Conservation (phyloP, 2,113 vertebrate genomes). For the Hemicordylus capensis region DNA sequence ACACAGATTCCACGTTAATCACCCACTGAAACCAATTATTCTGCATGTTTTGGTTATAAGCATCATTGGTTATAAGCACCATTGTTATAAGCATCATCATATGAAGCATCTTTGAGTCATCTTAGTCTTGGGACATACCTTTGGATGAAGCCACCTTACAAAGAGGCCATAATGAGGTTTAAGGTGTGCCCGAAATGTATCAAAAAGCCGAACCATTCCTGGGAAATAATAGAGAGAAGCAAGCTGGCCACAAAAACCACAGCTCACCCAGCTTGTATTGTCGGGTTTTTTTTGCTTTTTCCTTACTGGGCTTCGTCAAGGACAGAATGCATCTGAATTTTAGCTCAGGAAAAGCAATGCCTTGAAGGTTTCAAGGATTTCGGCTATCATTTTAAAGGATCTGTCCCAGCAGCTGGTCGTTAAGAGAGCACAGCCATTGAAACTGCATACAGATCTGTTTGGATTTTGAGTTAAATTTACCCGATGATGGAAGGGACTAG, state of each 20-base stretch:
- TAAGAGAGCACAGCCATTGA: too few relatives aligned
- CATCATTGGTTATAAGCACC: too few relatives aligned
- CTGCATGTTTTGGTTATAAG: neutral
- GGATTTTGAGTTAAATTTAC: too few relatives aligned
- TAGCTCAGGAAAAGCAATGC: too few relatives aligned
- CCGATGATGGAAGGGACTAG: too few relatives aligned
- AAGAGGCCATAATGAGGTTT: slow-evolving; percentile 24
- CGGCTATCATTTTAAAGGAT: too few relatives aligned
- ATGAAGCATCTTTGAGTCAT: slow-evolving; percentile 12
- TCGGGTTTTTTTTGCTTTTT: slow-evolving; percentile 14
- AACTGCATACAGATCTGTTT: too few relatives aligned
- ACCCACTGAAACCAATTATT: slow-evolving; percentile 25
- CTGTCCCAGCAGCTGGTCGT: too few relatives aligned
- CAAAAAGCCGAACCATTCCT: slow-evolving; percentile 38
- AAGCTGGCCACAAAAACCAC: slow-evolving; percentile 19
- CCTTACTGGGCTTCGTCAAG: neutral
- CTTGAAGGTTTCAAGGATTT: too few relatives aligned
- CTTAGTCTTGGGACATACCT: neutral
- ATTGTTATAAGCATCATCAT: slow-evolving; percentile 1
- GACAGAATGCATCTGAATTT: too few relatives aligned
- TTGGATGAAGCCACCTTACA: slow-evolving; percentile 23
- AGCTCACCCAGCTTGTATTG: neutral
- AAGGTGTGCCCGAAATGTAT: slow-evolving; percentile 5
- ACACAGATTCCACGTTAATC: neutral
- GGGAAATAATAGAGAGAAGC: slow-evolving; percentile 23